Evolutionary conservation across 2,113 vertebrate genomes (phyloP).

Genomic region (Piprites chloris): DNA sequence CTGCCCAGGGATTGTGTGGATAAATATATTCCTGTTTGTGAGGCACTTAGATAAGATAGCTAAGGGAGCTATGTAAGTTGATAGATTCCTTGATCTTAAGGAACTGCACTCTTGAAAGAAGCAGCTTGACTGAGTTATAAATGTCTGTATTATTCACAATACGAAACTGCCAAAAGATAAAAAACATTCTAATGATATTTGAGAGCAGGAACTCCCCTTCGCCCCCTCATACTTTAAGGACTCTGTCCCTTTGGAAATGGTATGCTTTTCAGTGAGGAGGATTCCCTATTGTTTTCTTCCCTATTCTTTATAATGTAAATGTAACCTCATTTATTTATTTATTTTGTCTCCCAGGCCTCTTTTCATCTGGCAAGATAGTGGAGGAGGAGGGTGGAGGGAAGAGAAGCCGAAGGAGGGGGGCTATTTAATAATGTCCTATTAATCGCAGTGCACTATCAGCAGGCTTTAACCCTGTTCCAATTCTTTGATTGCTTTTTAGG

Average conservation of each 20-base stretch:
- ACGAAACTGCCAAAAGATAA: constrained; percentile 46
- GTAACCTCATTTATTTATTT: constrained; percentile 64
- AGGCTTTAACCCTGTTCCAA: constrained; percentile 64
- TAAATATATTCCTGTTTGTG: constrained; percentile 47
- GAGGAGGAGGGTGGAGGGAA: not conserved
- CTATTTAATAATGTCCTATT: constrained; percentile 75
- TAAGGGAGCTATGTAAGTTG: constrained; percentile 40
- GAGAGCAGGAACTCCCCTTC: constrained; percentile 44
- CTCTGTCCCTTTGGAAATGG: constrained; percentile 46
- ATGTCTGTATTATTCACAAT: constrained; percentile 45
- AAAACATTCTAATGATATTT: constrained; percentile 58
- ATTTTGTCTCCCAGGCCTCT: constrained; percentile 31
- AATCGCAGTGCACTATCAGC: constrained; percentile 63
- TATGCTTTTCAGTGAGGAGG: constrained; percentile 52
- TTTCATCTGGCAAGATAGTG: constrained; percentile 56
- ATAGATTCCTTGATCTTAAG: constrained; percentile 63
- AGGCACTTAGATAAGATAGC: constrained; percentile 48
- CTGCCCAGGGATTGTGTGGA: not conserved
- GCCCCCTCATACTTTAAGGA: constrained; percentile 26
- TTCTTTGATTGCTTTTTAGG: constrained; percentile 79
- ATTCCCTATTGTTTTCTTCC: constrained; percentile 64
- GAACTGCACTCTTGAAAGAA: constrained; percentile 47
- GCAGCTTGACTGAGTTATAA: constrained; percentile 39
- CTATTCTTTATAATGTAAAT: constrained; percentile 69
- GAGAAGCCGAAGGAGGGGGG: constrained; percentile 12